Evolutionary conservation across 2,888 invertebrate genomes (phyloP).

Genomic region (Trachelus iudaicus): DNA sequence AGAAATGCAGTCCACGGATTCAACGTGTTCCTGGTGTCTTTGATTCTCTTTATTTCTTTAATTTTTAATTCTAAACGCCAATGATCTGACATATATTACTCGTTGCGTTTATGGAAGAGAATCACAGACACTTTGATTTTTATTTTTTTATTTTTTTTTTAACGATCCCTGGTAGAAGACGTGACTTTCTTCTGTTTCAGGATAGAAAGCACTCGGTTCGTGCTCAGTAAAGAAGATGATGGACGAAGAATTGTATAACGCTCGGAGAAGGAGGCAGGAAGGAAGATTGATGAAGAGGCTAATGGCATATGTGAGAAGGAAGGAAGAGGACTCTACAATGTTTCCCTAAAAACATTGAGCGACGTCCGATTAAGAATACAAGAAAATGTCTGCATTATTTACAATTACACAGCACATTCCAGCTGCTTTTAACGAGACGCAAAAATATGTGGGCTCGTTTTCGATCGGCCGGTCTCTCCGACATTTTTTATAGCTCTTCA

Average conservation of each 20-base stretch:
- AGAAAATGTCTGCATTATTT: conserved; percentile 34
- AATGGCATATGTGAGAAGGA: conserved; percentile 25
- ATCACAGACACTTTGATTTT: neutral
- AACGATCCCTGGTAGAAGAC: conserved; percentile 27
- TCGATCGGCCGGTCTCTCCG: conserved; percentile 14
- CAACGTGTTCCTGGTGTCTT: neutral
- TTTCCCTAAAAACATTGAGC: conserved; percentile 44
- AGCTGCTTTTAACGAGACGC: conserved; percentile 53
- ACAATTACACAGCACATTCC: conserved; percentile 56
- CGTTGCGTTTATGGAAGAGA: neutral
- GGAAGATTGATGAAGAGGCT: conserved; percentile 20
- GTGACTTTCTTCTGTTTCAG: conserved; percentile 58
- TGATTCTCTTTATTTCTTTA: neutral
- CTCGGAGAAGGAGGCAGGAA: conserved; percentile 20
- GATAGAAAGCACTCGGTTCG: conserved; percentile 58
- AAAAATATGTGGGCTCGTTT: conserved; percentile 17
- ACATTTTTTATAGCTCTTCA: conserved; percentile 11
- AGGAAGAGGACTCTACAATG: conserved; percentile 41
- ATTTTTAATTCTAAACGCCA: neutral
- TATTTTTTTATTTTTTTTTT: neutral
- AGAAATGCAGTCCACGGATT: neutral
- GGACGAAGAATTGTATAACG: conserved; percentile 11
- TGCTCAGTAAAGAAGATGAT: conserved; percentile 46
- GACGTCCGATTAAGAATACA: conserved; percentile 31
- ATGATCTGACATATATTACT: neutral